phyloP scores from a whole-genome alignment of 2,113 vertebrate genomes.

The Chionomys nivalis region DNA sequence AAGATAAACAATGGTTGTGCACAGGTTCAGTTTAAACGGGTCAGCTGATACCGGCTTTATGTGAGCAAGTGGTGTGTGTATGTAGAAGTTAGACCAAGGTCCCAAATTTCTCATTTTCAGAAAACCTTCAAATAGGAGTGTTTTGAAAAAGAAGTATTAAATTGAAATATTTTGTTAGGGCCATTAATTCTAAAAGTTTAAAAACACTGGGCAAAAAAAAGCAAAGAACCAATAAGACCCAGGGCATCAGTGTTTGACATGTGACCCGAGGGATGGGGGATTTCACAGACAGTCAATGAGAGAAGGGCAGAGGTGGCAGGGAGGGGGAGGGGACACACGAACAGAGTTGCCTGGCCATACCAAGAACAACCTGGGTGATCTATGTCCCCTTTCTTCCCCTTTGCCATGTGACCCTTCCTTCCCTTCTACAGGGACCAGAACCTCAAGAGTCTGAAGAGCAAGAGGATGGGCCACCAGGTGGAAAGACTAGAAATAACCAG shows the following conservation, averaged over 20 bases:
- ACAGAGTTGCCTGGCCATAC: neutral
- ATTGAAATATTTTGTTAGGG: neutral
- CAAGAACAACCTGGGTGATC: neutral
- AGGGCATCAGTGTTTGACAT: neutral
- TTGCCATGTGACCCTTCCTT: neutral
- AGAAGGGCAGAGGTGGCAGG: neutral
- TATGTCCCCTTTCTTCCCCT: fast-evolving
- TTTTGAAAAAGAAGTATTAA: neutral
- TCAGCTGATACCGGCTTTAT: neutral
- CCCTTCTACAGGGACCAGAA: neutral
- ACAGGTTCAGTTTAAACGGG: fast-evolving
- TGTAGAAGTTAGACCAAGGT: neutral
- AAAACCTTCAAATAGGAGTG: neutral
- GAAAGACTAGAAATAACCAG: neutral
- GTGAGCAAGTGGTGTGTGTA: neutral
- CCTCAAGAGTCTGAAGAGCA: fast-evolving
- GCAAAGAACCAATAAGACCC: neutral
- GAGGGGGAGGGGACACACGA: too few relatives aligned
- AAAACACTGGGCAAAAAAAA: neutral
- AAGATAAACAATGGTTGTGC: fast-evolving
- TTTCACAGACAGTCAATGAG: fast-evolving
- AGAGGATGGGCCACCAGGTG: fast-evolving
- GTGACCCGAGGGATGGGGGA: neutral
- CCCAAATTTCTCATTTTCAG: neutral
- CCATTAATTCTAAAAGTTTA: neutral